Evolutionary conservation across 2,113 vertebrate genomes (phyloP), one percentile per base, ranked within the genome.

Genomic region (Acrocephalus arundinaceus): DNA sequence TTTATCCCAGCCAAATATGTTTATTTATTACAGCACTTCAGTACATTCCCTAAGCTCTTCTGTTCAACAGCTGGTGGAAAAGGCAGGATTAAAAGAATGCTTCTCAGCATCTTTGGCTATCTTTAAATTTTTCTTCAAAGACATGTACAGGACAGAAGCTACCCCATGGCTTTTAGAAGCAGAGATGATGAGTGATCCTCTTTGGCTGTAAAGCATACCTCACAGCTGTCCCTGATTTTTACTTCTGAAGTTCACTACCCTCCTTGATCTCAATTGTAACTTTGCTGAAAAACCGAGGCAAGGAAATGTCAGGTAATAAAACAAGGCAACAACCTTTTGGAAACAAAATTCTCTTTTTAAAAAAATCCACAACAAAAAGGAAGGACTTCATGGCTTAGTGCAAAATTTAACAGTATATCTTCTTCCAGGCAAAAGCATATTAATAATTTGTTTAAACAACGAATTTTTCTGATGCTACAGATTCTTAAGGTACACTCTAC

Each of bases 11-110:
- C 30, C 67, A 93, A 84, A 72, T n/a, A 63, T n/a, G 37, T 95
- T 94, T 91, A 27, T 93, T 93, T 96, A 92, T 96, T 96, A 65
- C 57, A 78, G 82, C 72, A 77, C 72, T 74, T 58, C 63, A 55
- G 46, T 28, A 16, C 23, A n/a, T 89, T 72, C 76, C 68, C 73
- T 65, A 45, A 84, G 30, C 48, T 49, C 23, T 73, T 83, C 62
- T 59, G 33, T 45, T 93, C 87, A 77, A 28, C 15, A 6, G 4
- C 68, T 96, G 48, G 37, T 75, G 65, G 49, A 87, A 86, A 21
- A 88, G 57, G 52, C 41, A 82, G 70, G 37, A 92, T 93, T 92
- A 85, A 96, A 96, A 93, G 54, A 74, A 89, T 57, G 37, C 35
- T 91, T 87, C 88, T 81, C 79, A 94, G 58, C 58, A n/a, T 48